phyloP scores from a whole-genome alignment of 2,888 invertebrate genomes.

The Helleia helle region DNA sequence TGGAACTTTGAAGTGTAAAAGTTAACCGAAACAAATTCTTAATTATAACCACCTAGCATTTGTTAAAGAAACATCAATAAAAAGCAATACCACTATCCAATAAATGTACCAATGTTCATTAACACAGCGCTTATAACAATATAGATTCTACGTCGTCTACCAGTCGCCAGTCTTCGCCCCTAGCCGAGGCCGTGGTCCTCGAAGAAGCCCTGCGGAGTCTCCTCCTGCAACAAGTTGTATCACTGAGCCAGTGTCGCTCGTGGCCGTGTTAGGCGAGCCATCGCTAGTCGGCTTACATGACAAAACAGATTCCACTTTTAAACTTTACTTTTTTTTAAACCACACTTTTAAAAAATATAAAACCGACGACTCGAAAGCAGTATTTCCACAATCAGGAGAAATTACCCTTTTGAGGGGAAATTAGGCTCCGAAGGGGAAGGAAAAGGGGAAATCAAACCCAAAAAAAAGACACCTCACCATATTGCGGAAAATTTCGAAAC shows the following conservation, averaged over 20 bases:
- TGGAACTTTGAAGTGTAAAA: no score
- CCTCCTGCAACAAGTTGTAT: conserved; percentile 90
- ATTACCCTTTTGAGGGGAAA: no score
- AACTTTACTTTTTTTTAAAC: neutral
- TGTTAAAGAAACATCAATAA: neutral
- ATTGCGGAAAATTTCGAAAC: no score
- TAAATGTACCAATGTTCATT: neutral
- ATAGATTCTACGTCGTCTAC: neutral
- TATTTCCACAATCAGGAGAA: no score
- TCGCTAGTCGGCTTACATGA: conserved; percentile 42
- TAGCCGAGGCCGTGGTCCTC: conserved; percentile 98
- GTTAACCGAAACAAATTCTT: no score
- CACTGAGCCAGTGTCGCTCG: conserved; percentile 71
- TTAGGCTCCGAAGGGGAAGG: no score
- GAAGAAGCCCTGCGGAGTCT: conserved; percentile 99
- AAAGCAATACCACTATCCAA: no score
- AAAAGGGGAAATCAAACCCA: no score
- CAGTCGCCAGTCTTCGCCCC: conserved; percentile 23
- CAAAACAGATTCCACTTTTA: neutral
- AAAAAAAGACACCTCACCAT: no score
- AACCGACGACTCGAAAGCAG: no score
- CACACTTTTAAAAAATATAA: no score
- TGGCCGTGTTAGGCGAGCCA: conserved; percentile 57
- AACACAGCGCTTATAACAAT: neutral
- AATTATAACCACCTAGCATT: no score